Conservation (phyloP, 1,140 invertebrate species). For the Brachionus paranguensis region DNA sequence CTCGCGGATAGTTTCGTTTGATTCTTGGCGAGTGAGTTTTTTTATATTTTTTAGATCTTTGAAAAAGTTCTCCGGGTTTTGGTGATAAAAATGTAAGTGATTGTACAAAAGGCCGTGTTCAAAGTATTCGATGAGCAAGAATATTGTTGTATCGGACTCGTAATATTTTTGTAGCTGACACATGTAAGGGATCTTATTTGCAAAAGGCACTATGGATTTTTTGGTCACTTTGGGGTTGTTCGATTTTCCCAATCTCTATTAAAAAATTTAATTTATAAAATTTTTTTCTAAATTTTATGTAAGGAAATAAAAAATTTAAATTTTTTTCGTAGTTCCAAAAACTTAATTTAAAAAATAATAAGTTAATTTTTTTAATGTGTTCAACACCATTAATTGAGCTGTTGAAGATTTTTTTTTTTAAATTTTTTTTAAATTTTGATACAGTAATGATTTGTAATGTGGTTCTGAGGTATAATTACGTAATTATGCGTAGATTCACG, state of each 20-base stretch:
- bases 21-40: slow-evolving; percentile 7
- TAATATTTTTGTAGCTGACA: slow-evolving; percentile 14
- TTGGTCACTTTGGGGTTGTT: neutral
- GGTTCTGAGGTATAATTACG: too few relatives aligned
- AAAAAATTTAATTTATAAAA: too few relatives aligned
- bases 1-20: neutral
- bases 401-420: too few relatives aligned
- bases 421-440: too few relatives aligned
- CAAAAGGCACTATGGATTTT: slow-evolving; percentile 34
- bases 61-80: slow-evolving; percentile 9
- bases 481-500: too few relatives aligned
- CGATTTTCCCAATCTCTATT: neutral
- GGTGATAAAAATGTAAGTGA: neutral
- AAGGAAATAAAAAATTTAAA: too few relatives aligned
- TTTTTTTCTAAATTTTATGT: too few relatives aligned
- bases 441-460: too few relatives aligned
- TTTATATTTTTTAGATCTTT: neutral
- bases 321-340: too few relatives aligned
- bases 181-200: slow-evolving; percentile 6
- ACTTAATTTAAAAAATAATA: too few relatives aligned
- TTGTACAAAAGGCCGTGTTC: neutral
- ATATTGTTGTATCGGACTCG: slow-evolving; percentile 6
- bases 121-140: neutral
- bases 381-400: too few relatives aligned
- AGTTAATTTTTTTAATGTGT: too few relatives aligned